Conservation (phyloP, 2,888 invertebrate species). For the Metopia argyrocephala region DNA sequence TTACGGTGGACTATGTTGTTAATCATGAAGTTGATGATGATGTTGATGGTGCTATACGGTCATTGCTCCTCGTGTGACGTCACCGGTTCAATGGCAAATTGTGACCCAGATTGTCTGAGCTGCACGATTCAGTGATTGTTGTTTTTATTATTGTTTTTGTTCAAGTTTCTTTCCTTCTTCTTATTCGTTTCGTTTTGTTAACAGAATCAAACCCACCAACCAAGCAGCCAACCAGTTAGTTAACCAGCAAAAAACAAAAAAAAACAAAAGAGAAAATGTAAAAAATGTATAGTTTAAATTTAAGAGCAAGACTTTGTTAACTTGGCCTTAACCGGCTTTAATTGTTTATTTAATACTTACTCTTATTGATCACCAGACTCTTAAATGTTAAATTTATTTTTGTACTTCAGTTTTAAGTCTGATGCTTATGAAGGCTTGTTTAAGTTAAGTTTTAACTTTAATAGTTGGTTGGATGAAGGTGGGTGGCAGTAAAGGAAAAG, state of each 20-base stretch:
- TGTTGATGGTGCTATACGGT: conserved; percentile 72
- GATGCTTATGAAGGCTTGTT: conserved; percentile 29
- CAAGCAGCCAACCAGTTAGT: neutral
- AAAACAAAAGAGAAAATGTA: conserved; percentile 7
- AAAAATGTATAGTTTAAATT: conserved; percentile 18
- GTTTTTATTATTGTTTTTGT: conserved; percentile 27
- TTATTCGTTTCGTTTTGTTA: conserved; percentile 24
- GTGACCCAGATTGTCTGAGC: conserved; percentile 79
- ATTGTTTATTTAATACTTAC: neutral
- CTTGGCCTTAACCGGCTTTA: conserved; percentile 35
- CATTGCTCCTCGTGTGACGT: conserved; percentile 77
- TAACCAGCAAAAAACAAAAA: neutral
- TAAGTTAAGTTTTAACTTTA: conserved; percentile 3
- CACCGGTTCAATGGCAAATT: conserved; percentile 79
- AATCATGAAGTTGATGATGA: conserved; percentile 63
- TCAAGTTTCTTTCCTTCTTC: neutral
- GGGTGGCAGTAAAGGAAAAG: no score
- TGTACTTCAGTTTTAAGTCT: conserved; percentile 1
- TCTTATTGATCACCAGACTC: conserved; percentile 8
- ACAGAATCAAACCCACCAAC: conserved; percentile 36
- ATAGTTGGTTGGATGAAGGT: neutral
- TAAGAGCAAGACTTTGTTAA: conserved; percentile 33
- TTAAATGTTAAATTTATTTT: conserved; percentile 27
- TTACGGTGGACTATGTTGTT: no score
- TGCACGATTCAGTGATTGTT: conserved; percentile 67